These are phyloP conservation scores for Echinarachnius parma DNA, from an alignment of 53 echinoderm and acorn worm species.

Conservation along the genomic window DNA sequence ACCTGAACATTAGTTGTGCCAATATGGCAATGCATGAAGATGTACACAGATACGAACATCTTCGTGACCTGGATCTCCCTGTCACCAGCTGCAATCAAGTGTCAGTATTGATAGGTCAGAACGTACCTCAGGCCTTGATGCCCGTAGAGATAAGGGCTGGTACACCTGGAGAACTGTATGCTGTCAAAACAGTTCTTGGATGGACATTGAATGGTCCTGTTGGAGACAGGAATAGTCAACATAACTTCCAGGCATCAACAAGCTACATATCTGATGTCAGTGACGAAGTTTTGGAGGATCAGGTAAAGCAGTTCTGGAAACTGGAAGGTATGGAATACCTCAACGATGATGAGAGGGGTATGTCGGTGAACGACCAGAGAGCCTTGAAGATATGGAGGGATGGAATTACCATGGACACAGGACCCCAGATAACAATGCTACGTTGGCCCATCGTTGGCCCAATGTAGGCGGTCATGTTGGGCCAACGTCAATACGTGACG, in stretches of 20 bases:
- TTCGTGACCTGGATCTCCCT: conserved; percentile 3
- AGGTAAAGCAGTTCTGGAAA: conserved; percentile 17
- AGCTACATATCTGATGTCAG: conserved; percentile 3
- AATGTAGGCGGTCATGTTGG: too few relatives aligned
- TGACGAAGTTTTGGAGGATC: background rate
- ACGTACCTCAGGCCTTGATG: conserved; percentile 51
- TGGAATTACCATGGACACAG: background rate
- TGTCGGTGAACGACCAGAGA: conserved; percentile 22
- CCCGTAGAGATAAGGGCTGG: conserved; percentile 58
- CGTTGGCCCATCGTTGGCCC: too few relatives aligned
- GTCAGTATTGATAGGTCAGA: conserved; percentile 58
- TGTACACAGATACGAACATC: conserved; percentile 26
- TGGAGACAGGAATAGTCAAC: background rate
- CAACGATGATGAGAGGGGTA: conserved; percentile 1
- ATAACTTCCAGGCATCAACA: background rate
- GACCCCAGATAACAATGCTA: too few relatives aligned
- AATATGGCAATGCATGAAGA: conserved; percentile 35
- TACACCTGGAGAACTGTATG: conserved; percentile 29
- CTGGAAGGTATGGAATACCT: conserved; percentile 22
- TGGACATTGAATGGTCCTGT: conserved; percentile 68
- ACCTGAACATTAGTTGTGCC: conserved; percentile 5
- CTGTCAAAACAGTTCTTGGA: conserved; percentile 36
- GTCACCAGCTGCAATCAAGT: conserved; percentile 13
- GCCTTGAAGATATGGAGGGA: conserved; percentile 6
- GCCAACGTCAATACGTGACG: too few relatives aligned